Conservation (phyloP, 2,113 vertebrate genomes). For the Ptilonorhynchus violaceus region DNA sequence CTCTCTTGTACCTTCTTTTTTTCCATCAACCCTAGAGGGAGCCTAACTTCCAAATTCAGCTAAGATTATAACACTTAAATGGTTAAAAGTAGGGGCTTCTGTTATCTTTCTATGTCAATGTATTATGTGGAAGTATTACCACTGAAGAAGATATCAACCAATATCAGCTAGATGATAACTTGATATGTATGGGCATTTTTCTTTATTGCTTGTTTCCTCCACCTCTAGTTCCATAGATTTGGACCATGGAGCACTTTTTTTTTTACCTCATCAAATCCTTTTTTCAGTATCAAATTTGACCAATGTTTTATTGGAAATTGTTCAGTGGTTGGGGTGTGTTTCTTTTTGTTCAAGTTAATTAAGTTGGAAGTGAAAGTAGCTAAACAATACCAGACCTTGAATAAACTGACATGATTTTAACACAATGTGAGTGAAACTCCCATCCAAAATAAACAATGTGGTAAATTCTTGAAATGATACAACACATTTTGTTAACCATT, state of each 20-base stretch:
- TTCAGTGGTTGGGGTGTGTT: constrained; percentile 18
- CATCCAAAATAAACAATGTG: constrained; percentile 19
- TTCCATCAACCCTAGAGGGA: neutral
- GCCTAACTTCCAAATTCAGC: neutral
- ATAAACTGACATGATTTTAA: constrained; percentile 24
- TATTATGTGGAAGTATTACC: neutral
- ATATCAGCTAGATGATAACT: neutral
- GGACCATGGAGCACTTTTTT: neutral
- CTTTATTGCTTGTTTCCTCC: neutral
- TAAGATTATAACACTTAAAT: neutral
- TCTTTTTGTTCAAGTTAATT: constrained; percentile 31
- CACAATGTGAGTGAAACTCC: neutral
- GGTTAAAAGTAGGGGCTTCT: neutral
- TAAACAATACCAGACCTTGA: constrained; percentile 51
- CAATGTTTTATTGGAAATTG: constrained; percentile 3
- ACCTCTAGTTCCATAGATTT: neutral
- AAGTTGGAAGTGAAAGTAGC: constrained; percentile 38
- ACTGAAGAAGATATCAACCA: neutral
- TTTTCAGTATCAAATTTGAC: neutral
- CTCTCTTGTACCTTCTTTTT: neutral
- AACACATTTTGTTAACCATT: neutral
- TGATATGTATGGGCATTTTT: neutral
- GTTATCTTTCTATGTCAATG: neutral
- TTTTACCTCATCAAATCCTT: neutral
- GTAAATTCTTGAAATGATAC: neutral